Base-by-base conservation (phyloP, 2,888 invertebrate genomes). In the Drosophila neutralis region DNA sequence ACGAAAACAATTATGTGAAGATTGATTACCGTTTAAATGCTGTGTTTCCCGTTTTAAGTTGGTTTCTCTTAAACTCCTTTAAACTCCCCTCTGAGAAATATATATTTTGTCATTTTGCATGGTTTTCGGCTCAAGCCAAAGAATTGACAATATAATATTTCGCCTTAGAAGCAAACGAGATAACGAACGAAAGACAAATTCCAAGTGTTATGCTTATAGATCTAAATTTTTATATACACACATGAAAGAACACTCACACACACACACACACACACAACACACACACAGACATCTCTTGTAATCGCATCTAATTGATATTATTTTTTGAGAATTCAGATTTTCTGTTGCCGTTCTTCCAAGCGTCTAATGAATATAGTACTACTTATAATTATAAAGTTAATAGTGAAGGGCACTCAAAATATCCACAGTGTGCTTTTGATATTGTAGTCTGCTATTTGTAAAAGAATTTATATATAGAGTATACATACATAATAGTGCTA, bases 111-210 rank as follows among this genome's bases (percentile, higher is more conserved):
- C 90, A 90, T 85, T 83, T 91, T 90, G 85, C 78, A 83, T 85
- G 91, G 91, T 87, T 91, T 90, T 86, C 80, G 91, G 91, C 91
- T 91, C 90, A 82, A 91, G 90, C 90, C 91, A 91, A 88, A 78
- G 88, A 90, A 88, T 85, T 90, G 91, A 91, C 91, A 91, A 91
- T 90, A 87, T 87, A 87, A 90, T 90, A 90, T 91, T 91, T 91
- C 89, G 89, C 87, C 91, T 91, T 91, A 91, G 78, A 79, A 76
- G 77, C 81, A 86, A 83, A 81, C 62, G 76, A 78, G 69, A 80
- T 73, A 78, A 73, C 74, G 74, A 83, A 87, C 63, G 75, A 70
- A 76, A 87, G 84, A 83, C 73, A 68, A 76, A 87, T 86, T 88
- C 80, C 83, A 87, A 86, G 87, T 85, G 85, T 87, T 87, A 85